A percentile compares a stretch with the other conserved stretches of the same genome.
Conservation (phyloP, 1,140 invertebrate genomes). For the Lordiphosa mommai region DNA sequence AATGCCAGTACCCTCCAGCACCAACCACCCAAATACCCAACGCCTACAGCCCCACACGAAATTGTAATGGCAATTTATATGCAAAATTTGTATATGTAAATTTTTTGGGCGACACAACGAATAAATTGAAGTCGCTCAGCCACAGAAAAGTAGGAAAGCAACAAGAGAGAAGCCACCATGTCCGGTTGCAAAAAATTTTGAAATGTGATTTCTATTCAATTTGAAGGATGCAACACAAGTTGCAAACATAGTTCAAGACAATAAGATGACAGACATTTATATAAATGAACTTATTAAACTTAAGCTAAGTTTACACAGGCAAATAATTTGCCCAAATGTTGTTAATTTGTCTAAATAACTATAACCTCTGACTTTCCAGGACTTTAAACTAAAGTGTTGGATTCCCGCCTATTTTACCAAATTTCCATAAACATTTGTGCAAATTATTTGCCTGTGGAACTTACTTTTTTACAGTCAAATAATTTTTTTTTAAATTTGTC, state of each 20-base stretch:
- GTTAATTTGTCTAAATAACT: too few relatives aligned
- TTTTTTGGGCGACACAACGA: conserved; percentile 42
- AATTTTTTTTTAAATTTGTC: too few relatives aligned
- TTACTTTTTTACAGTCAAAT: too few relatives aligned
- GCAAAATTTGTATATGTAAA: conserved; percentile 66
- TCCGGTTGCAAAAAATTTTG: conserved; percentile 40
- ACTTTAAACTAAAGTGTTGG: too few relatives aligned
- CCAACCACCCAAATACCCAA: not conserved
- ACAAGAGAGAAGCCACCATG: conserved; percentile 24
- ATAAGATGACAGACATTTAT: too few relatives aligned
- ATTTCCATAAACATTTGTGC: too few relatives aligned
- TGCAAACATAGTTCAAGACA: not conserved
- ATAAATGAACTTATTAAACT: too few relatives aligned
- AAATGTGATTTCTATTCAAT: conserved; percentile 25
- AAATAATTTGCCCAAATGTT: too few relatives aligned
- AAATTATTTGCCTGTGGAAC: too few relatives aligned
- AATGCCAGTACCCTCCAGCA: conserved; percentile 30
- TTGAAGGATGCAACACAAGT: conserved; percentile 6
- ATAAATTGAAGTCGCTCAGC: conserved; percentile 46
- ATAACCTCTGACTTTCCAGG: too few relatives aligned
- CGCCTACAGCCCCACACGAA: conserved; percentile 10
- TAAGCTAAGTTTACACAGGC: too few relatives aligned
- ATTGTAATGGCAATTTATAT: conserved; percentile 70
- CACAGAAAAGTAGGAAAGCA: conserved; percentile 19
- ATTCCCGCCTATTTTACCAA: too few relatives aligned